Conservation (phyloP, 2,113 vertebrate species). For the Misgurnus mizolepis region DNA sequence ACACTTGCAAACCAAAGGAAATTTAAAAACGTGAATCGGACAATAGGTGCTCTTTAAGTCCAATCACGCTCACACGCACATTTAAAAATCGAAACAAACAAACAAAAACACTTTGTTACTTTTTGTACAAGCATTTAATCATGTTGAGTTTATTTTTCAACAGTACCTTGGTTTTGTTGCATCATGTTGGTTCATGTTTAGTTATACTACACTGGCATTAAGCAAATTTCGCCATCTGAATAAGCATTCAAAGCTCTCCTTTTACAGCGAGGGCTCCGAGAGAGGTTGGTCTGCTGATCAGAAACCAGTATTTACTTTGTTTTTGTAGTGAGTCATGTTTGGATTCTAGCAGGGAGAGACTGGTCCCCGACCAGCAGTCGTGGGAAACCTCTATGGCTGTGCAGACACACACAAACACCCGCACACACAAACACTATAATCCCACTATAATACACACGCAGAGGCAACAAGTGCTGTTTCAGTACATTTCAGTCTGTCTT, state of each 20-base stretch:
- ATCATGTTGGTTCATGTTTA: constrained; percentile 74
- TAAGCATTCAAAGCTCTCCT: constrained; percentile 19
- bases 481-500: constrained; percentile 27
- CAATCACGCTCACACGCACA: too few relatives aligned
- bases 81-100: too few relatives aligned
- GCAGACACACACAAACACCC: constrained; percentile 24
- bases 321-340: constrained; percentile 2
- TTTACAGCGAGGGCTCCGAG: constrained; percentile 30
- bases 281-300: constrained; percentile 41
- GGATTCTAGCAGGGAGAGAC: constrained; percentile 24
- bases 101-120: constrained; percentile 26
- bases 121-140: constrained; percentile 78
- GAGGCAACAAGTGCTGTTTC: constrained; percentile 44
- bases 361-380: constrained; percentile 24
- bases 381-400: constrained; percentile 24
- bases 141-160: constrained; percentile 75
- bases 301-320: constrained; percentile 40
- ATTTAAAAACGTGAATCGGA: too few relatives aligned
- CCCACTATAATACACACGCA: constrained; percentile 44
- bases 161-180: constrained; percentile 76
- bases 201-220: constrained; percentile 69
- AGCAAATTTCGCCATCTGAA: constrained; percentile 20
- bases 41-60: too few relatives aligned
- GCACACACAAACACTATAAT: constrained; percentile 38
- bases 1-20: too few relatives aligned